Evolutionary conservation across 1,140 invertebrate genomes (phyloP).

Genomic region (Ruditapes philippinarum): DNA sequence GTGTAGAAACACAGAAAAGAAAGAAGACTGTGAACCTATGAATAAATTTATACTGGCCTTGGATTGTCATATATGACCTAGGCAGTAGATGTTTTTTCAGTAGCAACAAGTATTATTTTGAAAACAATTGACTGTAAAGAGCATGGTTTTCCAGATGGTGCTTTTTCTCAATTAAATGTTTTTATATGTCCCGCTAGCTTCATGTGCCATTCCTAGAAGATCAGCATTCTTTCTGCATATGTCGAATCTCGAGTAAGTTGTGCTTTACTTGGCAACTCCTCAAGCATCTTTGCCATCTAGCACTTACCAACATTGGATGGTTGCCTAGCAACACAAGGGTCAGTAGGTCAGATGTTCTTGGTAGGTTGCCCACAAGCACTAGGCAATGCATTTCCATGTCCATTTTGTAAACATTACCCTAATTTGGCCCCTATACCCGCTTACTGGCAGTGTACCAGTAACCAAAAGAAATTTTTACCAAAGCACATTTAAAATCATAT

Average conservation of each 20-base stretch:
- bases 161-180: background rate
- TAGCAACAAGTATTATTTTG: too few relatives aligned
- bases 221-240: background rate
- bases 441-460: too few relatives aligned
- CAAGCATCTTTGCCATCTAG: background rate
- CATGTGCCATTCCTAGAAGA: background rate
- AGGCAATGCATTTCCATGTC: background rate
- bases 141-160: background rate
- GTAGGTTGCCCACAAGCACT: conserved; percentile 15
- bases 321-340: conserved; percentile 3
- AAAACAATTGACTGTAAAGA: too few relatives aligned
- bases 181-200: conserved; percentile 23
- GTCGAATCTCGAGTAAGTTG: background rate
- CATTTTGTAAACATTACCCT: background rate
- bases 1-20: too few relatives aligned
- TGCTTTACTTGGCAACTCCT: conserved; percentile 18
- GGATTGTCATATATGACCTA: too few relatives aligned
- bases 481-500: too few relatives aligned
- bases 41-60: too few relatives aligned
- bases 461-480: too few relatives aligned
- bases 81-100: too few relatives aligned
- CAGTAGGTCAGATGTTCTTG: conserved; percentile 11
- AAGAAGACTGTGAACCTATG: too few relatives aligned
- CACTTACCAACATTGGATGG: background rate
- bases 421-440: too few relatives aligned